Conservation (phyloP, 2,113 vertebrate species). For the Rafetus swinhoei region DNA sequence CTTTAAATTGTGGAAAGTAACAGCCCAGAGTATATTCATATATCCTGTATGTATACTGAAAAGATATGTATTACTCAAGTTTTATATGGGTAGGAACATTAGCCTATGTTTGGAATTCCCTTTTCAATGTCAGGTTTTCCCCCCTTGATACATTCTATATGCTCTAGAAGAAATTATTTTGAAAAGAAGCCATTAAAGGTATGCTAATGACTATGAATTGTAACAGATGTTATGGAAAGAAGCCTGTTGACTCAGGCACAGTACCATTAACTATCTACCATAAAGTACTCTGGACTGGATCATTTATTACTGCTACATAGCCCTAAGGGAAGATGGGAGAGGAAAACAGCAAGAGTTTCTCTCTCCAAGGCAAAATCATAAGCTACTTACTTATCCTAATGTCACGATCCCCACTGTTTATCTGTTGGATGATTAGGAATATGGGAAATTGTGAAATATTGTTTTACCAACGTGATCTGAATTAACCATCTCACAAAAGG, state of each 20-base stretch:
- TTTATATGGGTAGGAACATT: constrained; percentile 31
- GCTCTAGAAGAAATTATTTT: constrained; percentile 71
- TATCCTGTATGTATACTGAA: not conserved
- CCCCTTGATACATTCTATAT: constrained; percentile 52
- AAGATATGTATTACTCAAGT: not conserved
- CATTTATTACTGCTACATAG: constrained; percentile 76
- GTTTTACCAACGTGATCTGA: constrained; percentile 65
- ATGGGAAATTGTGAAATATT: constrained; percentile 70
- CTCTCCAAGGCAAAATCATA: constrained; percentile 76
- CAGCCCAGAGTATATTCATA: not conserved
- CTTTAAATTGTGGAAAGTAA: not conserved
- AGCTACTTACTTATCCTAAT: constrained; percentile 78
- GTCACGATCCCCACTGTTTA: constrained; percentile 81
- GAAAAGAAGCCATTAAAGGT: constrained; percentile 77
- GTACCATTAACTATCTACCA: constrained; percentile 79
- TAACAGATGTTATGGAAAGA: constrained; percentile 76
- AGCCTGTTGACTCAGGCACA: constrained; percentile 75
- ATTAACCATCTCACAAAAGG: constrained; percentile 35
- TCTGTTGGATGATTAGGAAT: constrained; percentile 82
- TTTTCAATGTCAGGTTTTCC: constrained; percentile 49
- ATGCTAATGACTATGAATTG: constrained; percentile 80
- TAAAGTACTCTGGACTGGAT: constrained; percentile 73
- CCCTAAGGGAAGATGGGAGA: constrained; percentile 60
- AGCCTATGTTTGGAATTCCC: constrained; percentile 59
- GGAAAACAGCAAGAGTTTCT: constrained; percentile 71